Evolutionary conservation across 1,140 invertebrate genomes (phyloP).

Genomic region (Drosophila pseudoananassae): DNA sequence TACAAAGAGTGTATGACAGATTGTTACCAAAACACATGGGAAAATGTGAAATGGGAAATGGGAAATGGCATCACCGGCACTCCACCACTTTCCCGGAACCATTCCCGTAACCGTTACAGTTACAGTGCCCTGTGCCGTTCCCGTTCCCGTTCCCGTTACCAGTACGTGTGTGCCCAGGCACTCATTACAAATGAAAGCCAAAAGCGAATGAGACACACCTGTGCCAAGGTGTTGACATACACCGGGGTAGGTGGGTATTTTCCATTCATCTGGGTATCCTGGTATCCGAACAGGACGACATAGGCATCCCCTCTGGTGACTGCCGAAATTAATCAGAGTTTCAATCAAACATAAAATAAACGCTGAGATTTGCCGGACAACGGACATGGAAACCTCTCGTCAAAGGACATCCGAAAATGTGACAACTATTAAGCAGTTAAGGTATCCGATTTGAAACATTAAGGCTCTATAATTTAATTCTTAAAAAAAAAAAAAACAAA

Average conservation of each 20-base stretch:
- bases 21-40: constrained; percentile 50
- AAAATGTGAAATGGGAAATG: not conserved
- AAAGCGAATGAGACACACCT: constrained; percentile 56
- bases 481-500: too few relatives aligned
- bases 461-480: too few relatives aligned
- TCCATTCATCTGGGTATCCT: not conserved
- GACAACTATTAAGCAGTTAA: constrained; percentile 13
- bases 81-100: constrained; percentile 9
- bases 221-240: constrained; percentile 60
- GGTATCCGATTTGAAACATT: too few relatives aligned
- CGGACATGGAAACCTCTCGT: not conserved
- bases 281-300: too few relatives aligned
- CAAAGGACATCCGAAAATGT: constrained; percentile 34
- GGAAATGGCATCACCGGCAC: not conserved
- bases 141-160: constrained; percentile 64
- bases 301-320: constrained; percentile 7
- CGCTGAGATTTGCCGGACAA: constrained; percentile 54
- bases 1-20: constrained; percentile 61
- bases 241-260: constrained; percentile 6
- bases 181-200: constrained; percentile 69
- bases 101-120: constrained; percentile 1
- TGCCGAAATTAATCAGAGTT: constrained; percentile 72
- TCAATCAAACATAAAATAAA: constrained; percentile 76
- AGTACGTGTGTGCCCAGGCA: constrained; percentile 33
- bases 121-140: constrained; percentile 34